Evolutionary conservation across 35 echinoderm and acorn worm genomes (phyloP), one percentile per base, ranked within the genome.

Genomic region (Chiridota heheva): DNA sequence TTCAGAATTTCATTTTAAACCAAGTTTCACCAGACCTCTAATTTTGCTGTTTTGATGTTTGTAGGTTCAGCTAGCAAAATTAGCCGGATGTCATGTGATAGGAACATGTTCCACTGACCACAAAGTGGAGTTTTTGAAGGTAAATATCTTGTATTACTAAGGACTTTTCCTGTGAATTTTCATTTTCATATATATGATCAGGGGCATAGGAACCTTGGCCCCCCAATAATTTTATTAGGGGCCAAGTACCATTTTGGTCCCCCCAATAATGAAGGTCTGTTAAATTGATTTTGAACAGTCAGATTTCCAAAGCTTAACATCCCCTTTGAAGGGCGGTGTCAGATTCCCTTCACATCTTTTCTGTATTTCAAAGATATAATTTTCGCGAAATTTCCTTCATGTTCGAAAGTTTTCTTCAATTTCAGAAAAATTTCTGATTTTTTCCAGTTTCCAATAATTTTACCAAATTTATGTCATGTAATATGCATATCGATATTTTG

Each of bases 1-100:
- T n/a, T n/a, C n/a, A n/a, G n/a, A n/a, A 67, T 30, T 30, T 2
- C 2, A 67, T 18, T 2, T 16, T 2, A 67, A 67, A 18, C 1
- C 2, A 1, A 67, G 16, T 16, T 18, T 67, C 18, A 67, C 16
- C 24, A 30, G 63, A 16, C 17, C 16, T 67, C 2, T 15, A 36
- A 53, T 12, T 77, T 58, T n/a, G n/a, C 10, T 77, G 24, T 13
- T 36, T 34, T 58, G 10, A 47, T 1, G 28, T 42, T 44, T 34
- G 8, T 47, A 95, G 91, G 91, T 95, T 55, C 91, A 95, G 67
- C 66, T 84, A 16, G 91, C 91, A 20, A 95, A 95, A 46, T 66
- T 84, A 2, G 91, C 86, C 56, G 91, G 91, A 35, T 95, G 91
- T 73, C 91, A 95, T 85, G 91, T 95, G 0, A 95, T 95, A 2